phyloP scores from a whole-genome alignment of 2,888 invertebrate species.

The Microctonus aethiopoides region DNA sequence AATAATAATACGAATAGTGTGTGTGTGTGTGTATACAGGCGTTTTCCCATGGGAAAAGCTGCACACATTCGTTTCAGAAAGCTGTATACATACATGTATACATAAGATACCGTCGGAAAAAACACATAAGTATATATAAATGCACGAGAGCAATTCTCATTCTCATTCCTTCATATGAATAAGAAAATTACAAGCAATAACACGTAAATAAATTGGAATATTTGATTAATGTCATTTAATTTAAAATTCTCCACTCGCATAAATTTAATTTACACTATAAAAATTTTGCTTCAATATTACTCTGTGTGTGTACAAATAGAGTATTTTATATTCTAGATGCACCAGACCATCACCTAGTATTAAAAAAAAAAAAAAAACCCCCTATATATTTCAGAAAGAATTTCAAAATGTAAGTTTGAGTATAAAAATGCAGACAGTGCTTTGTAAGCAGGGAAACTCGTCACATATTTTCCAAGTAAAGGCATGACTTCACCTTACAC shows the following conservation, averaged over 20 bases:
- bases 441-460: conserved; percentile 13
- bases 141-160: too few species aligned
- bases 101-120: conserved; percentile 13
- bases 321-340: conserved; percentile 24
- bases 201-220: not conserved
- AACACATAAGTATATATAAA: conserved; percentile 11
- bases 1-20: conserved; percentile 19
- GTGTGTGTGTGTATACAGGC: conserved; percentile 22
- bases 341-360: not conserved
- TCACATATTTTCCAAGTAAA: not conserved
- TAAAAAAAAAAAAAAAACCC: not conserved
- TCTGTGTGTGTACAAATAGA: not conserved
- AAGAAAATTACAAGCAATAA: not conserved
- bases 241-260: too few species aligned
- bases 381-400: not conserved
- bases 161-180: too few species aligned
- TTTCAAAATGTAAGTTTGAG: not conserved
- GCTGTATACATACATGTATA: conserved; percentile 26
- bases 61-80: not conserved
- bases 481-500: not conserved
- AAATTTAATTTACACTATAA: not conserved
- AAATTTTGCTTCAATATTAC: not conserved
- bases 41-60: conserved; percentile 29
- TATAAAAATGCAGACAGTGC: conserved; percentile 4
- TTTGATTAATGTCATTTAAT: not conserved